phyloP scores from a whole-genome alignment of 2,888 invertebrate species.

The Eupithecia vulgata region DNA sequence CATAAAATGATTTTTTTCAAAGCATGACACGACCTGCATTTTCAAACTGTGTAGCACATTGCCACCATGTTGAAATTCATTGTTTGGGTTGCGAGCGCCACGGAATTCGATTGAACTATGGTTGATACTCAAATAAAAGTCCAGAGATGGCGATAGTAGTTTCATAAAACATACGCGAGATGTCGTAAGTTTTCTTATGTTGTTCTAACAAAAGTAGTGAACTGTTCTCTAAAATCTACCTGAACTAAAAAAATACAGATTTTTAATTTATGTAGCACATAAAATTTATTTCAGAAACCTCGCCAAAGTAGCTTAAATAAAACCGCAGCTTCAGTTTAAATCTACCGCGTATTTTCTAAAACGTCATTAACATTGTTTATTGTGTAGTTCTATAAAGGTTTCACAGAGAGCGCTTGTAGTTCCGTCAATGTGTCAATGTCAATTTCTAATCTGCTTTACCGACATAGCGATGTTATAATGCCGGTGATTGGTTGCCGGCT shows the following conservation, averaged over 20 bases:
- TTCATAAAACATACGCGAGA: slow-evolving; percentile 10
- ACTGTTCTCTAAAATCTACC: neutral
- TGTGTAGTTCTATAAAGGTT: neutral
- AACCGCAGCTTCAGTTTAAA: slow-evolving; percentile 3
- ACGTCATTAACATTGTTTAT: slow-evolving; percentile 14
- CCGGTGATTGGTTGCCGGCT: neutral
- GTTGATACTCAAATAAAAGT: slow-evolving; percentile 38
- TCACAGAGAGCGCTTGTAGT: slow-evolving; percentile 46
- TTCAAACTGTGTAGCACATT: slow-evolving; percentile 85
- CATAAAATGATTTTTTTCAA: slow-evolving; percentile 84
- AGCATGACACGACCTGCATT: slow-evolving; percentile 85
- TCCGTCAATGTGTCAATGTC: slow-evolving; percentile 37
- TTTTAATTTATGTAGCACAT: neutral
- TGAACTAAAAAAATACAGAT: neutral
- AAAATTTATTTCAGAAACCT: neutral
- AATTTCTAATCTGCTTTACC: slow-evolving; percentile 20
- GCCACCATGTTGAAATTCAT: slow-evolving; percentile 84
- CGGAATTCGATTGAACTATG: slow-evolving; percentile 65
- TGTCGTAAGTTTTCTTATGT: slow-evolving; percentile 15
- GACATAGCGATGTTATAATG: slow-evolving; percentile 3
- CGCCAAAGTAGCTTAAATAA: neutral
- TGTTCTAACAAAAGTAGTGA: neutral
- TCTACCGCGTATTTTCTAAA: slow-evolving; percentile 19
- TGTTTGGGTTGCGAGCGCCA: slow-evolving; percentile 84
- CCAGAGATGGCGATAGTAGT: slow-evolving; percentile 54